Evolutionary conservation across 2,888 invertebrate species (phyloP).

Genomic region (Cetonia aurata): DNA sequence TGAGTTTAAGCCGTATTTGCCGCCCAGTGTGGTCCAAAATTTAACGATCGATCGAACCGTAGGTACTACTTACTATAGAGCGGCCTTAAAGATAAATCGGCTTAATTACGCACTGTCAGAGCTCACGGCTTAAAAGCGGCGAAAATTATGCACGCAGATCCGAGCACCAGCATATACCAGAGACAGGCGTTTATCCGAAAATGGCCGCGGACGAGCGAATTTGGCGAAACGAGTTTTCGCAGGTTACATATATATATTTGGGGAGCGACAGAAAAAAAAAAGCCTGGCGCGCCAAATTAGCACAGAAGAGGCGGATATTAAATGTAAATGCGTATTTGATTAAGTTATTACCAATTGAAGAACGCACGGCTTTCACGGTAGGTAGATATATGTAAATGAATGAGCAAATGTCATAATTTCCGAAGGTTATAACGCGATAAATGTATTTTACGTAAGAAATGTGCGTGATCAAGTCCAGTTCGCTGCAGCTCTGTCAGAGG

Average conservation of each 20-base stretch:
- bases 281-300: no score
- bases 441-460: no score
- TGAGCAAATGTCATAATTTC: no score
- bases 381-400: no score
- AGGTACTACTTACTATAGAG: neutral
- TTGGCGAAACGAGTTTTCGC: constrained; percentile 45
- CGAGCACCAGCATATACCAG: constrained; percentile 34
- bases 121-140: constrained; percentile 25
- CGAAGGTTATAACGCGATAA: no score
- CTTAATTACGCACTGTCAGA: constrained; percentile 43
- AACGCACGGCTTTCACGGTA: no score
- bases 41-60: constrained; percentile 26
- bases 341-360: no score
- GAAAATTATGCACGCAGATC: constrained; percentile 43
- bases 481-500: no score
- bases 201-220: constrained; percentile 44
- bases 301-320: no score
- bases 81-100: constrained; percentile 43
- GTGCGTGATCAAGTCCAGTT: no score
- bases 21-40: constrained; percentile 29
- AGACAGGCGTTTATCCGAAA: constrained; percentile 39
- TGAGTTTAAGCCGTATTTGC: no score
- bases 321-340: no score
- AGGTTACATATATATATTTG: neutral
- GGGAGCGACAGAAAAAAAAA: neutral